Evolutionary conservation across 2,113 vertebrate species (phyloP).

Genomic region (Chaenocephalus aceratus): DNA sequence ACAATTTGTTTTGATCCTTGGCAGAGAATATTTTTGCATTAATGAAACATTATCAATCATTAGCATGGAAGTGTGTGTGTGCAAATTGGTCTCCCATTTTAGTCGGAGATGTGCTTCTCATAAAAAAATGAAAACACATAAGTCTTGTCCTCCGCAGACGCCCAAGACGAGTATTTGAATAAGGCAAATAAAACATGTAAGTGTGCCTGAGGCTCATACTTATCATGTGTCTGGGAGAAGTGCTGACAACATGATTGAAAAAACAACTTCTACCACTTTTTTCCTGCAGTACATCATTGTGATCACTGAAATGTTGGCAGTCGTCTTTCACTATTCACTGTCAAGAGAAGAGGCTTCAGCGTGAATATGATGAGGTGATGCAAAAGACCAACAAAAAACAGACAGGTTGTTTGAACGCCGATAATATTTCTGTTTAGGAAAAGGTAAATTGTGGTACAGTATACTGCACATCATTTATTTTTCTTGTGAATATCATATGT

Average conservation of each 20-base stretch:
- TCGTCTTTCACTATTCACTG: neutral
- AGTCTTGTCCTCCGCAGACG: slow-evolving; percentile 63
- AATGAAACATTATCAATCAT: slow-evolving; percentile 88
- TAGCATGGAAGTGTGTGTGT: slow-evolving; percentile 68
- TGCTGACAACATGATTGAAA: slow-evolving; percentile 28
- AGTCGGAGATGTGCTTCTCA: slow-evolving; percentile 61
- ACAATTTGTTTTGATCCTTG: slow-evolving; percentile 84
- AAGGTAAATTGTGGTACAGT: too few relatives aligned
- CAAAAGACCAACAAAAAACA: neutral
- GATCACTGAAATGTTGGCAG: neutral
- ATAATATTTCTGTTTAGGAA: neutral
- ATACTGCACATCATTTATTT: too few relatives aligned
- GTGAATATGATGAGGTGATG: neutral
- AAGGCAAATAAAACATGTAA: slow-evolving; percentile 58
- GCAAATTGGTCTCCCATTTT: slow-evolving; percentile 77
- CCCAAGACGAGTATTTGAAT: slow-evolving; percentile 63
- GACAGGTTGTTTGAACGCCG: neutral
- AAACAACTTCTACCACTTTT: neutral
- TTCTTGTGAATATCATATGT: too few relatives aligned
- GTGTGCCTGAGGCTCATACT: slow-evolving; percentile 35
- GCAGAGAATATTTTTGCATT: slow-evolving; percentile 84
- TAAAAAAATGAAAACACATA: slow-evolving; percentile 70
- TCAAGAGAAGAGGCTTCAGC: slow-evolving; percentile 19
- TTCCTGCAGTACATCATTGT: neutral
- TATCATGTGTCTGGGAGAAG: slow-evolving; percentile 39